Evolutionary conservation across 1,140 invertebrate species (phyloP).

Genomic region (Thrips palmi): DNA sequence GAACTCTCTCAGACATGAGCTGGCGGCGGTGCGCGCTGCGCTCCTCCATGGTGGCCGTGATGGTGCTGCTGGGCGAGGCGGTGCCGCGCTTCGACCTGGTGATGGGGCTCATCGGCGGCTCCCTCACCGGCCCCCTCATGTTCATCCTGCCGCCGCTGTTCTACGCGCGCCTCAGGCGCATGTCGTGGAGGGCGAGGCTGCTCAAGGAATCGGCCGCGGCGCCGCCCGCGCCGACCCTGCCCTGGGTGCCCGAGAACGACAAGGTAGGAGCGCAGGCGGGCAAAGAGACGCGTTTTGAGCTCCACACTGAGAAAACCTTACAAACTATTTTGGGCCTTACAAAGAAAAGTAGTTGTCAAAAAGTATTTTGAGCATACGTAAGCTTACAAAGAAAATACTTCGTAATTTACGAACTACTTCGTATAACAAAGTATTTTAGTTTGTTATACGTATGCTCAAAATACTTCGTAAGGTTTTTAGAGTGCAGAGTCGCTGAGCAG

Average conservation of each 20-base stretch:
- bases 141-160: constrained; percentile 72
- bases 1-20: constrained; percentile 55
- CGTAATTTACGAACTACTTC: too few relatives aligned
- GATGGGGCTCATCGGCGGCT: constrained; percentile 69
- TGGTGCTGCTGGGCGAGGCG: constrained; percentile 59
- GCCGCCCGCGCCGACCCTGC: constrained; percentile 20
- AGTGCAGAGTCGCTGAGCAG: too few relatives aligned
- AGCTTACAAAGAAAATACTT: too few relatives aligned
- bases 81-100: constrained; percentile 78
- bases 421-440: too few relatives aligned
- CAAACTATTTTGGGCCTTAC: too few relatives aligned
- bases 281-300: too few relatives aligned
- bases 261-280: too few relatives aligned
- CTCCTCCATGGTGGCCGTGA: constrained; percentile 44
- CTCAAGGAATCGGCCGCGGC: constrained; percentile 8
- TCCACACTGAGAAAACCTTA: too few relatives aligned
- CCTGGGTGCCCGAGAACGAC: constrained; percentile 18
- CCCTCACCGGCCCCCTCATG: constrained; percentile 63
- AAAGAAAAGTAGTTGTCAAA: constrained; percentile 17
- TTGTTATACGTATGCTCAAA: too few relatives aligned
- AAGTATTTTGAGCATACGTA: too few relatives aligned
- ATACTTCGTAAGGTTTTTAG: too few relatives aligned
- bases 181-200: constrained; percentile 18
- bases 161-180: constrained; percentile 39
- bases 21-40: constrained; percentile 54